Conservation (phyloP, 2,888 invertebrate species). For the Tiliacea citrago region DNA sequence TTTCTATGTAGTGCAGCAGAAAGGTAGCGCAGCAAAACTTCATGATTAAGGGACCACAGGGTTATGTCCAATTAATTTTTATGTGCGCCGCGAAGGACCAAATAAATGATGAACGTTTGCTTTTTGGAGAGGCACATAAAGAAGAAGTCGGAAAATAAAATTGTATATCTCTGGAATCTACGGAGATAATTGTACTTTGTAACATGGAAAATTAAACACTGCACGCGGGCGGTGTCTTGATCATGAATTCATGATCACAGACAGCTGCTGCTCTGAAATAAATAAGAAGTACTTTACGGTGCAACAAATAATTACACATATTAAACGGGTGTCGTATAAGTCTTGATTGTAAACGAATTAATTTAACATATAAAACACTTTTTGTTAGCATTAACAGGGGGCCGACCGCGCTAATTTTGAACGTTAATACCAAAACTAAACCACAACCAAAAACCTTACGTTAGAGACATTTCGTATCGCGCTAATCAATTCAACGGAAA, state of each 20-base stretch:
- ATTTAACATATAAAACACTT: slow-evolving; percentile 7
- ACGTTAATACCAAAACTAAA: no score
- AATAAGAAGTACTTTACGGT: slow-evolving; percentile 30
- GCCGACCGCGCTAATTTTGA: no score
- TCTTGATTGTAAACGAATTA: slow-evolving; percentile 35
- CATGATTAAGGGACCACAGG: not conserved
- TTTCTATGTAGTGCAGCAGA: not conserved
- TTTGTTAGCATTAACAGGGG: not conserved
- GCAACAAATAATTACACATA: slow-evolving; percentile 18
- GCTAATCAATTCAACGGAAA: no score
- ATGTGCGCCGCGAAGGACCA: not conserved
- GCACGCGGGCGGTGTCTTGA: not conserved
- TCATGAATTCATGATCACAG: not conserved
- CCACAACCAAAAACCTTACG: no score
- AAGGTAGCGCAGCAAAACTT: not conserved
- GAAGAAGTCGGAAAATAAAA: slow-evolving; percentile 14
- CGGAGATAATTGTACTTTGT: slow-evolving; percentile 5
- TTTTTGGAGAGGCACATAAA: slow-evolving; percentile 6
- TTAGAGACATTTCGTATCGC: no score
- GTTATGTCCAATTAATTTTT: slow-evolving; percentile 1
- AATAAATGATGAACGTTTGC: slow-evolving; percentile 5
- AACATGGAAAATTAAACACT: slow-evolving; percentile 18
- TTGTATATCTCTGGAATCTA: not conserved
- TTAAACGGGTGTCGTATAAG: slow-evolving; percentile 18
- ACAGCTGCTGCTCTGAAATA: slow-evolving; percentile 31